Evolutionary conservation across 2,888 invertebrate species (phyloP), one percentile per base, ranked within the genome.

Genomic region (Fabriciana adippe): DNA sequence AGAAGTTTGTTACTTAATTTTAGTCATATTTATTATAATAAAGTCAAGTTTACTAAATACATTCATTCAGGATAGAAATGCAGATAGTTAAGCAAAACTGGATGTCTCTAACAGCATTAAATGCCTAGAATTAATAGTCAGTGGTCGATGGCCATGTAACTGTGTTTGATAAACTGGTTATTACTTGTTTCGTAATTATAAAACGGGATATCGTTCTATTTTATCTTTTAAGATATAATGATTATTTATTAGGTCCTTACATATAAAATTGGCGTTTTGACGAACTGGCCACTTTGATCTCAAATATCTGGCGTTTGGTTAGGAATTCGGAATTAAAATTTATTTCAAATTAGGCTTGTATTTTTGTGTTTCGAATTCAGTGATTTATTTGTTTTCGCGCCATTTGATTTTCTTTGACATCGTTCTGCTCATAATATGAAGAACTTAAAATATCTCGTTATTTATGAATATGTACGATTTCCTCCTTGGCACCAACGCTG

Each of bases 141-240:
- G 45, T 50, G 50, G 60, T 55, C 61, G 48, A 66, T 48, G 55
- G 61, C 55, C 61, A 48, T 18, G 31, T 66, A 66, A 61, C 66
- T 66, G 66, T 65, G 65, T 66, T 41, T 48, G 16, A 55, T 54
- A 26, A 61, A 66, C 66, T 66, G 60, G 66, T 66, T 66, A 4
- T 5, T 26, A 26, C 26, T 26, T 26, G 16, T 41, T 61, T 61
- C 53, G 61, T 61, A 53, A 61, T 61, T 35, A 61, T 35, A 41
- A 45, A 65, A 57, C 45, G 51, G 51, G 65, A 63, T 54, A 14
- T 54, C 35, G 45, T 45, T 62, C 35, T 63, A 54, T 63, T 55
- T 45, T 45, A 21, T 54, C 48, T 54, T 47, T 63, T 14, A 53
- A 47, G 26, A 54, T 13, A 45, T 62, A 54, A 41, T 63, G 26